Evolutionary conservation across 2,888 invertebrate genomes (phyloP), one percentile per base, ranked within the genome.

Genomic region (Ectobius pallidus): DNA sequence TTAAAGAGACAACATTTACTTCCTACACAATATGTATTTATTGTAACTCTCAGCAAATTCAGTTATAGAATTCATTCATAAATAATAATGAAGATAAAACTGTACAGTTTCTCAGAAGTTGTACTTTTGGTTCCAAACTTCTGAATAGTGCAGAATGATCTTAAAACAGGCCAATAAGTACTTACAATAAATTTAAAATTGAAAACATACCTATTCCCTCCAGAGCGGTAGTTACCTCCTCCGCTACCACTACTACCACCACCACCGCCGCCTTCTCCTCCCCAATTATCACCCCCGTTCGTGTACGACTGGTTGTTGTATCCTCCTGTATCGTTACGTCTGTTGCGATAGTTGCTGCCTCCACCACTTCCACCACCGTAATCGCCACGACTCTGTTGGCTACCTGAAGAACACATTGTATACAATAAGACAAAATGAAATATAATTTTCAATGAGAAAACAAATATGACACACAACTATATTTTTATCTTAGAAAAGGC

Each of bases 331-430:
- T 69, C 49, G 16, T 65, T 49, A 25, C 73, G 32, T 52, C 20
- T 65, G 34, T 69, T 62, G 25, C 39, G 70, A 49, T 46, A 22
- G 75, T 80, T 81, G 67, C 81, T 79, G 67, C 80, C 79, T 71
- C 79, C 78, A 63, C 82, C 81, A 72, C 82, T 80, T 79, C 78
- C 84, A 74, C 83, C 82, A 73, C 84, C 82, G 71, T 82, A 82
- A 73, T 83, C 83, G 44, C 82, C 81, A 76, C 81, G 79, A 79
- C 75, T 72, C 69, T 75, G 75, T 62, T 49, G 70, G 20, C 58
- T 71, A 32, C 71, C 74, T 74, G 49, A 20, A 30, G n/a, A 69
- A 22, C n/a, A n/a, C n/a, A n/a, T n/a, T n/a, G n/a, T n/a, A n/a
- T n/a, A n/a, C n/a, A n/a, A n/a, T n/a, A n/a, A n/a, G n/a, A n/a